A percentile compares a stretch with the other conserved stretches of the same genome.
Conservation (phyloP, 1,140 invertebrate species). For the Limonius californicus region DNA sequence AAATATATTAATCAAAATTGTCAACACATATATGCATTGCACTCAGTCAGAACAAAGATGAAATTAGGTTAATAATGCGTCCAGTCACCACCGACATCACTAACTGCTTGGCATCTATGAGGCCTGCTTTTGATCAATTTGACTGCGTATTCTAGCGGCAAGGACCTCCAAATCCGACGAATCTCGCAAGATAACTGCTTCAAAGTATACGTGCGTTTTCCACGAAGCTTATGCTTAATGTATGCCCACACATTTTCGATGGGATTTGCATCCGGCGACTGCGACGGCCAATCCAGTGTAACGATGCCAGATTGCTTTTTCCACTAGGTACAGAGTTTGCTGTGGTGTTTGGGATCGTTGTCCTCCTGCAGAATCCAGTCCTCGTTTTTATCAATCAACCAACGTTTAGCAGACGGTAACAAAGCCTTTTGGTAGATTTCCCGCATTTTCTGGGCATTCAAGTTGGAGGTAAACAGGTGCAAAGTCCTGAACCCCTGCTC, state of each 20-base stretch:
- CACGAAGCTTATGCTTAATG: conserved; percentile 6
- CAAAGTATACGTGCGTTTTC: no score
- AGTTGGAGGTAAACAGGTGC: background rate
- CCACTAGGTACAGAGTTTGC: background rate
- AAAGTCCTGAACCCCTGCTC: background rate
- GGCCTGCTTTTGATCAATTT: background rate
- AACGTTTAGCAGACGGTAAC: conserved; percentile 5
- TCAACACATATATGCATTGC: background rate
- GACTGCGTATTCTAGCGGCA: no score
- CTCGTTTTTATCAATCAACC: background rate
- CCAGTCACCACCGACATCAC: background rate
- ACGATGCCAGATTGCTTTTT: conserved; percentile 6
- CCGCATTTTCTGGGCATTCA: background rate
- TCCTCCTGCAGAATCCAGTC: conserved; percentile 3
- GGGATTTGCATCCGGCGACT: conserved; percentile 3
- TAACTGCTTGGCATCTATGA: background rate
- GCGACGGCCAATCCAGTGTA: conserved; percentile 10
- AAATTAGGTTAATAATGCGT: background rate
- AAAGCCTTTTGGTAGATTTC: conserved; percentile 5
- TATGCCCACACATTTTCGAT: conserved; percentile 7
- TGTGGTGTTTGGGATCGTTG: conserved; percentile 11
- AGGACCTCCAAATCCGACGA: no score
- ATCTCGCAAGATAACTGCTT: no score
- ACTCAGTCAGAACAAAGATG: background rate
- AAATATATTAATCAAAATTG: background rate